Evolutionary conservation across 1,140 invertebrate genomes (phyloP).

Genomic region (Sycobia sp.): DNA sequence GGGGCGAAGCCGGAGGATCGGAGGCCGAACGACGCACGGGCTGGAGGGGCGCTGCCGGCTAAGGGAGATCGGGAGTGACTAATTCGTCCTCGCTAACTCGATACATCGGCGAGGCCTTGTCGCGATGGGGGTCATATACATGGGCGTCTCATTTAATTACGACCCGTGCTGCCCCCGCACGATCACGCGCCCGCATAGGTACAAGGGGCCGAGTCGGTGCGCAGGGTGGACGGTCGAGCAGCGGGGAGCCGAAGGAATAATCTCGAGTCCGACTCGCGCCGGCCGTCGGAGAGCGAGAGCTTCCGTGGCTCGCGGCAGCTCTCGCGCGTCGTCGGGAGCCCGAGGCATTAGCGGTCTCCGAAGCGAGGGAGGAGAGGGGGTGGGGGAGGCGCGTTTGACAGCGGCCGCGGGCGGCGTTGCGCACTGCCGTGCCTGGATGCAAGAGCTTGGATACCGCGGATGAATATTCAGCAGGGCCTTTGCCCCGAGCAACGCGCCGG

Average conservation of each 20-base stretch:
- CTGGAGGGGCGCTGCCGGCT: no score
- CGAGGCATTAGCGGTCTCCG: no score
- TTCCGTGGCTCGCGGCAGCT: background rate
- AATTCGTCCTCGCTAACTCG: slow-evolving; percentile 40
- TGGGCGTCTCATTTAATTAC: slow-evolving; percentile 54
- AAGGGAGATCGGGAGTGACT: slow-evolving; percentile 3
- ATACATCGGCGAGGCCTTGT: slow-evolving; percentile 52
- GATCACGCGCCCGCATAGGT: no score
- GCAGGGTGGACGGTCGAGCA: no score
- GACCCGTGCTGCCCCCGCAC: no score
- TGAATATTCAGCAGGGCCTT: slow-evolving; percentile 60
- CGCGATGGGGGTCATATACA: slow-evolving; percentile 46
- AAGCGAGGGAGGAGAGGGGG: slow-evolving; percentile 36
- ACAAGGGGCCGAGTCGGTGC: no score
- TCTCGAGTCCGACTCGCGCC: slow-evolving; percentile 1
- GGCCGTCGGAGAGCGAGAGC: background rate
- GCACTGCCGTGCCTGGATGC: no score
- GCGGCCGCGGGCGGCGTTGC: background rate
- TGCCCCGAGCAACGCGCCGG: slow-evolving; percentile 38
- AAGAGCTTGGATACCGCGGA: no score
- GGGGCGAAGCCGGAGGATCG: no score
- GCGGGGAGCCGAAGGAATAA: no score
- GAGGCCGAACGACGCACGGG: no score
- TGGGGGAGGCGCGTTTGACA: slow-evolving; percentile 34
- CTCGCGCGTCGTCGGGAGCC: no score